These are phyloP conservation scores for Troides helena DNA, from an alignment of 2,888 invertebrate species.

Conservation along the genomic window DNA sequence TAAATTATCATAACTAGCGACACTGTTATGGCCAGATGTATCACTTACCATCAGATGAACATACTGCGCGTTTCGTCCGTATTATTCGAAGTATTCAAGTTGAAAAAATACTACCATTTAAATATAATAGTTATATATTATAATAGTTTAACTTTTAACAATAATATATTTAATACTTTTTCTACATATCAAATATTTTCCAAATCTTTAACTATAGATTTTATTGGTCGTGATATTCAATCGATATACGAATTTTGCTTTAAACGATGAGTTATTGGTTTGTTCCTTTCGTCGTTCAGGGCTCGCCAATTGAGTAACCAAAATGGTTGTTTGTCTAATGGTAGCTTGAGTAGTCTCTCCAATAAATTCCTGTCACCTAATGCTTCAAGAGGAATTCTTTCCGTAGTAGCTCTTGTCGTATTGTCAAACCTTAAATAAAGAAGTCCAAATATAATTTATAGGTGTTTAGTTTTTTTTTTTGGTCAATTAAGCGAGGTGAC, in stretches of 20 bases:
- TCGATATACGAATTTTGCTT: conserved; percentile 49
- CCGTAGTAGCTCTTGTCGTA: conserved; percentile 47
- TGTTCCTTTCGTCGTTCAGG: conserved; percentile 78
- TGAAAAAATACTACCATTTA: too few relatives aligned
- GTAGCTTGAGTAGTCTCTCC: conserved; percentile 81
- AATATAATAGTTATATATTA: too few relatives aligned
- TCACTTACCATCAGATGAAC: too few relatives aligned
- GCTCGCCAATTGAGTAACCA: conserved; percentile 85
- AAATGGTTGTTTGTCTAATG: conserved; percentile 84
- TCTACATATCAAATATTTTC: background rate
- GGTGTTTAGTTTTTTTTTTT: too few relatives aligned
- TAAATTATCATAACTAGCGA: too few relatives aligned
- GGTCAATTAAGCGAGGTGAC: too few relatives aligned
- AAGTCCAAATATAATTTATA: background rate
- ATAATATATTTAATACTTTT: background rate
- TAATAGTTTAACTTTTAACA: too few relatives aligned
- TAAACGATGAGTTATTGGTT: conserved; percentile 57
- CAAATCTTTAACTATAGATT: background rate
- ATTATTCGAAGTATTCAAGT: too few relatives aligned
- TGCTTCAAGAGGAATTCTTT: conserved; percentile 82
- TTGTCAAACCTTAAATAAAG: conserved; percentile 29
- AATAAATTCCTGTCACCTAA: conserved; percentile 81
- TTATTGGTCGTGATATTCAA: background rate
- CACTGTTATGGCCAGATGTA: too few relatives aligned
- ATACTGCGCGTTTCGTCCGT: too few relatives aligned